Evolutionary conservation across 2,797 vertebrate species (phyloP).

Genomic region (Acropternis orthonyx): DNA sequence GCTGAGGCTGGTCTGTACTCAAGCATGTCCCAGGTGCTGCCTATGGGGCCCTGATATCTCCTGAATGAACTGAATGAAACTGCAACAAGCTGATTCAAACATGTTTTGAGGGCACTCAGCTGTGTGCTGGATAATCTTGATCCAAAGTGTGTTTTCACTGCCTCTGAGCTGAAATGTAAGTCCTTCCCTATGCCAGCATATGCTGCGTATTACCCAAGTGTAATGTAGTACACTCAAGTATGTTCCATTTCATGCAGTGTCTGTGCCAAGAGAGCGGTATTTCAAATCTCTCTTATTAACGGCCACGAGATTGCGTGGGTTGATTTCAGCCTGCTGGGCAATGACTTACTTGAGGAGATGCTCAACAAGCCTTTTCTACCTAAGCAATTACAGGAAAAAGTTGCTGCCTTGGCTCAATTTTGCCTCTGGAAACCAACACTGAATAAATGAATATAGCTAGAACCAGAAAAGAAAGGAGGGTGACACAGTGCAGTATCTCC

Average conservation of each 20-base stretch:
- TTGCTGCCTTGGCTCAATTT: slow-evolving; percentile 51
- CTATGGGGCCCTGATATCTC: neutral
- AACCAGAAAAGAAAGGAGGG: neutral
- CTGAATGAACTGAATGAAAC: neutral
- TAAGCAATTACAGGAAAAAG: slow-evolving; percentile 59
- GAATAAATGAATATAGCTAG: slow-evolving; percentile 58
- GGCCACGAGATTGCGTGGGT: neutral
- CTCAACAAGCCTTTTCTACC: slow-evolving; percentile 66
- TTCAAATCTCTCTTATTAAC: slow-evolving; percentile 41
- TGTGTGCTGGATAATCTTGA: neutral
- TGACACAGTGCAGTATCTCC: neutral
- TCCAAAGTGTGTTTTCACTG: neutral
- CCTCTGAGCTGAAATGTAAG: neutral
- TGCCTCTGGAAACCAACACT: slow-evolving; percentile 54
- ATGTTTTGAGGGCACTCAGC: neutral
- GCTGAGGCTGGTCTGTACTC: neutral
- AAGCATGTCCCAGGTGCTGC: neutral
- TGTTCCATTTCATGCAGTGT: neutral
- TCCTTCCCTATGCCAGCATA: neutral
- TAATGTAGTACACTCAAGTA: neutral
- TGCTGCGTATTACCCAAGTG: neutral
- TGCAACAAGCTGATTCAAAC: neutral
- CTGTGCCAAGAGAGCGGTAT: neutral
- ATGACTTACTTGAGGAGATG: slow-evolving; percentile 68
- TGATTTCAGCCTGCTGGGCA: slow-evolving; percentile 59